These are phyloP conservation scores for Pterocles orientalis DNA, from an alignment of 2,113 vertebrate species.

Conservation along the genomic window DNA sequence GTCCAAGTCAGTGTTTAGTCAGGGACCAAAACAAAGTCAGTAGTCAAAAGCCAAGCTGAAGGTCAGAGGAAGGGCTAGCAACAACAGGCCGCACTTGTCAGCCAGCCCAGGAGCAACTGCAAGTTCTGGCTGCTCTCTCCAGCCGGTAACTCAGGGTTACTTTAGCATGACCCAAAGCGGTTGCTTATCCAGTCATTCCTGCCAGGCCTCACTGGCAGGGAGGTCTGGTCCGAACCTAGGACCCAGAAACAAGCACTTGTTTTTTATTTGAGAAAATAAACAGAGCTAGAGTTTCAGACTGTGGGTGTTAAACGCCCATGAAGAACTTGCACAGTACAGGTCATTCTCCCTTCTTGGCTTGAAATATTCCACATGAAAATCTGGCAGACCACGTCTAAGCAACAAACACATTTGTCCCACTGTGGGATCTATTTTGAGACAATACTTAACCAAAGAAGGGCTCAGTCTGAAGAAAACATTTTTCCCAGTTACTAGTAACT, in stretches of 20 bases:
- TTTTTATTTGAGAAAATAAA: constrained; percentile 55
- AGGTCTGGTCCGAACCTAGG: constrained; percentile 58
- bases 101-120: constrained; percentile 41
- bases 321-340: constrained; percentile 11
- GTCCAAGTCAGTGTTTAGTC: not conserved
- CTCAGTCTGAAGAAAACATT: constrained; percentile 20
- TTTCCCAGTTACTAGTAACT: constrained; percentile 11
- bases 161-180: constrained; percentile 3
- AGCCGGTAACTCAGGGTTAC: not conserved
- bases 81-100: not conserved
- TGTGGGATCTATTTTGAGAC: constrained; percentile 58
- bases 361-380: constrained; percentile 54
- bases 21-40: constrained; percentile 26
- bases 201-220: constrained; percentile 59
- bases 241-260: constrained; percentile 38
- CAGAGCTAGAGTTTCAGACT: constrained; percentile 53
- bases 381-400: constrained; percentile 41
- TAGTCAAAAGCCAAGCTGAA: constrained; percentile 33
- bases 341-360: constrained; percentile 20
- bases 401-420: constrained; percentile 51
- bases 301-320: constrained; percentile 51
- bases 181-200: constrained; percentile 51
- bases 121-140: not conserved
- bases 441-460: constrained; percentile 25
- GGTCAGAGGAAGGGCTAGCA: constrained; percentile 22